Percentiles rank a stretch among this genome's conserved stretches.
Evolutionary conservation across 2,797 vertebrate species (phyloP).

Genomic region (Chrosomus eos): DNA sequence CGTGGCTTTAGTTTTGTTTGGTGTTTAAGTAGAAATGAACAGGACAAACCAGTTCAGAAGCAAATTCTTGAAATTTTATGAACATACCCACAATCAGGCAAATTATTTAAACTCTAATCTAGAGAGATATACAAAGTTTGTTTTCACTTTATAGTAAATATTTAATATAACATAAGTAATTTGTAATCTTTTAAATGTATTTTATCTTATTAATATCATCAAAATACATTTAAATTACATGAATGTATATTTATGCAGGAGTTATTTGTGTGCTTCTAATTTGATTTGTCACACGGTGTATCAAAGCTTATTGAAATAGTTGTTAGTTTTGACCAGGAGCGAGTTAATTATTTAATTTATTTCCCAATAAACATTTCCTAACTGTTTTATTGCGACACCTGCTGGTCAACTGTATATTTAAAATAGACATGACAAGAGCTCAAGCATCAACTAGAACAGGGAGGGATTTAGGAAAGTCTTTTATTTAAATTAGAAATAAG

Average conservation of each 20-base stretch:
- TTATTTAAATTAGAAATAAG: too few relatives aligned
- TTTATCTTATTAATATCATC: too few relatives aligned
- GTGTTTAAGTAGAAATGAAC: background rate
- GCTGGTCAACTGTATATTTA: too few relatives aligned
- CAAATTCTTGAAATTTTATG: background rate
- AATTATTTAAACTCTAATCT: background rate
- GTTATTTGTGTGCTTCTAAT: background rate
- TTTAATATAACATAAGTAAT: background rate
- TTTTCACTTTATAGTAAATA: background rate
- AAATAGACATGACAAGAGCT: background rate
- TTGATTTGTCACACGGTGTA: background rate
- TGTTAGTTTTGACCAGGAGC: background rate
- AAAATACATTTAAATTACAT: background rate
- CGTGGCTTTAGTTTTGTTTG: background rate
- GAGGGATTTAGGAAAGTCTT: background rate
- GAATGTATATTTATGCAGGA: background rate
- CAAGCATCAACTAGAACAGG: background rate
- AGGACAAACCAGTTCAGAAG: slow-evolving; percentile 4
- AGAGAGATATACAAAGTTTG: background rate
- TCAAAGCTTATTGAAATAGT: too few relatives aligned
- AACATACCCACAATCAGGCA: background rate
- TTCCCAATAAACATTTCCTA: background rate
- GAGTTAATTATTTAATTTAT: background rate
- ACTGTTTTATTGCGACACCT: too few relatives aligned
- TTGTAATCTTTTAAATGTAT: background rate